A percentile compares a stretch with the other conserved stretches of the same genome.
Evolutionary conservation across 2,888 invertebrate genomes (phyloP).

Genomic region (Lamellibrachia satsuma): DNA sequence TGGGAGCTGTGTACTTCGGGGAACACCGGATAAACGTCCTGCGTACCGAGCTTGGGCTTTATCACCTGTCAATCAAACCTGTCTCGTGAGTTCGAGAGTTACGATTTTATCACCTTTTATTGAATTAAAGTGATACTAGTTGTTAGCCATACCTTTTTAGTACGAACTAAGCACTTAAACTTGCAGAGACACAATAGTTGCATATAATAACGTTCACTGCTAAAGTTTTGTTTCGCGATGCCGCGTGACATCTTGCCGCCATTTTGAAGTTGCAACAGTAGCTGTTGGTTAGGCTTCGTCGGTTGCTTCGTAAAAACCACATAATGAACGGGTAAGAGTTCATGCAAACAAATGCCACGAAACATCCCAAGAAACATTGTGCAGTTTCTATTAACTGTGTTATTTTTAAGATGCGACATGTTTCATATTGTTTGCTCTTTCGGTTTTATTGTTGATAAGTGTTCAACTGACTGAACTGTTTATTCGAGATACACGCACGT

Average conservation of each 20-base stretch:
- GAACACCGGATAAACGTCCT: neutral
- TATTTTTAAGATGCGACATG: neutral
- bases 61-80: conserved; percentile 7
- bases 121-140: neutral
- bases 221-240: conserved; percentile 13
- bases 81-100: neutral
- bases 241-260: conserved; percentile 13
- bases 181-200: neutral
- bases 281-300: conserved; percentile 12
- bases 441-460: neutral
- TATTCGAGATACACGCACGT: neutral
- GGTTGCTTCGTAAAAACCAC: conserved; percentile 17
- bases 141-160: neutral
- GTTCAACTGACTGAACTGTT: neutral
- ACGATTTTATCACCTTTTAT: neutral
- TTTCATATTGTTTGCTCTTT: neutral
- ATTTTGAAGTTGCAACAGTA: conserved; percentile 17
- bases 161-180: neutral
- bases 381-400: neutral
- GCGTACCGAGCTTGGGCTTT: neutral
- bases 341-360: neutral
- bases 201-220: neutral
- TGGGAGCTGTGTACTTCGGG: neutral
- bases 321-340: conserved; percentile 17
- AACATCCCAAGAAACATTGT: neutral